A percentile compares a stretch with the other conserved stretches of the same genome.
These are phyloP conservation scores for Meloidogyne floridensis DNA, from an alignment of 1,140 invertebrate genomes.

Conservation along the genomic window DNA sequence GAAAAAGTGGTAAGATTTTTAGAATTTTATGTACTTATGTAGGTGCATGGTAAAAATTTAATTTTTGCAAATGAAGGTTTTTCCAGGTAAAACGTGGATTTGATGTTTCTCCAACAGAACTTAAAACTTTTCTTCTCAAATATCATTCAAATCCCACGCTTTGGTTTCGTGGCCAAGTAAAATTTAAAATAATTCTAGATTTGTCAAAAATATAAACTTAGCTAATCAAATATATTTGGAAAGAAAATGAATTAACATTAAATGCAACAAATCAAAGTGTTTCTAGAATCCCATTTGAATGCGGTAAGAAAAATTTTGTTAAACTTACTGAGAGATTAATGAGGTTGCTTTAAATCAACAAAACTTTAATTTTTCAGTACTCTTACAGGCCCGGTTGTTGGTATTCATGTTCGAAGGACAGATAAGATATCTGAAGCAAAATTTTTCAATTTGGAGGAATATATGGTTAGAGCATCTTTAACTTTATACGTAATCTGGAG, in stretches of 20 bases:
- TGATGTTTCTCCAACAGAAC: conserved; percentile 75
- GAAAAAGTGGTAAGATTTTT: neutral
- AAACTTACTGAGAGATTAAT: too few species aligned
- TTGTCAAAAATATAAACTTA: neutral
- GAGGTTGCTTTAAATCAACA: too few species aligned
- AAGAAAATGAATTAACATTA: neutral
- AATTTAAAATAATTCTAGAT: too few species aligned
- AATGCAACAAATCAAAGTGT: neutral
- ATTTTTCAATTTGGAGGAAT: conserved; percentile 89
- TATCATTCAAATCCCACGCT: conserved; percentile 88
- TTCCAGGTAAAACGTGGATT: neutral
- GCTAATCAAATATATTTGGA: neutral
- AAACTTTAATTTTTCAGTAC: conserved; percentile 28
- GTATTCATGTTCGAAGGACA: conserved; percentile 89
- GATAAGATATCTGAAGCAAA: conserved; percentile 98
- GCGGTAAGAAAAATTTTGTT: neutral
- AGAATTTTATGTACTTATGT: too few species aligned
- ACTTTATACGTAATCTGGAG: too few species aligned
- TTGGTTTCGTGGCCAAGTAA: neutral
- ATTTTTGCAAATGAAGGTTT: neutral
- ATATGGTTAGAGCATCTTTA: conserved; percentile 74
- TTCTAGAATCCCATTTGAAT: neutral
- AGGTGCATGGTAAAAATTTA: neutral
- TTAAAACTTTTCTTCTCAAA: conserved; percentile 78
- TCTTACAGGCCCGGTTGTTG: conserved; percentile 67